Evolutionary conservation across 2,113 vertebrate genomes (phyloP).

Genomic region (Meriones unguiculatus): DNA sequence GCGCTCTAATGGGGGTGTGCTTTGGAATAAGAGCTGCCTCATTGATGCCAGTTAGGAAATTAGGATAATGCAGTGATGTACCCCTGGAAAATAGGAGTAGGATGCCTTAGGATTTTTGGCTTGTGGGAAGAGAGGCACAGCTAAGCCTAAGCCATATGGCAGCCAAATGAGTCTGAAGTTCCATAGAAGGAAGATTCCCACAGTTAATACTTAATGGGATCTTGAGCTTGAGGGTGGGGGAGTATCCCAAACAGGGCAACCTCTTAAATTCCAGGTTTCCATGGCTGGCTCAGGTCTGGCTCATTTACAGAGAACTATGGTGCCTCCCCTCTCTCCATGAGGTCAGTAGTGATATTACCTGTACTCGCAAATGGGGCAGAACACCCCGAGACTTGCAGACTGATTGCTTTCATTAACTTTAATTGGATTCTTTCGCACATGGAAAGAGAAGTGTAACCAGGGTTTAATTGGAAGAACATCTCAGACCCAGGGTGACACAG

Average conservation of each 20-base stretch:
- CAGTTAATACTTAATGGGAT: conserved; percentile 76
- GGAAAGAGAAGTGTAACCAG: conserved; percentile 78
- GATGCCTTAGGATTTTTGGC: conserved; percentile 23
- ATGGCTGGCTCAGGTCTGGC: conserved; percentile 55
- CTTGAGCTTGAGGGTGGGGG: conserved; percentile 46
- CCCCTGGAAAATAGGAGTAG: neutral
- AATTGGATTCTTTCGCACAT: conserved; percentile 86
- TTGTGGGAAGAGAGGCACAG: conserved; percentile 12
- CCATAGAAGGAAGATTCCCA: conserved; percentile 64
- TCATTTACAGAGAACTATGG: conserved; percentile 81
- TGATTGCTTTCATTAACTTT: conserved; percentile 88
- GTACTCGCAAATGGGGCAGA: conserved; percentile 80
- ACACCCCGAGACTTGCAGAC: conserved; percentile 77
- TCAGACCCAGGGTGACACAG: conserved; percentile 78
- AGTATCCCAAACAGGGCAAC: conserved; percentile 65
- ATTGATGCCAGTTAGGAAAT: conserved; percentile 27
- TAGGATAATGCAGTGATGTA: neutral
- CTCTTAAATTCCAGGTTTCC: conserved; percentile 24
- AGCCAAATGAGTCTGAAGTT: conserved; percentile 73
- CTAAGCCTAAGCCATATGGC: conserved; percentile 57
- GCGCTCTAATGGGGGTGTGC: neutral
- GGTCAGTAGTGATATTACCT: conserved; percentile 77
- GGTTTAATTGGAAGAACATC: conserved; percentile 82
- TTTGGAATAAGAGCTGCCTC: conserved; percentile 12
- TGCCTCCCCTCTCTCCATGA: conserved; percentile 69